Conservation (phyloP, 2,113 vertebrate species). For the Myodes glareolus region DNA sequence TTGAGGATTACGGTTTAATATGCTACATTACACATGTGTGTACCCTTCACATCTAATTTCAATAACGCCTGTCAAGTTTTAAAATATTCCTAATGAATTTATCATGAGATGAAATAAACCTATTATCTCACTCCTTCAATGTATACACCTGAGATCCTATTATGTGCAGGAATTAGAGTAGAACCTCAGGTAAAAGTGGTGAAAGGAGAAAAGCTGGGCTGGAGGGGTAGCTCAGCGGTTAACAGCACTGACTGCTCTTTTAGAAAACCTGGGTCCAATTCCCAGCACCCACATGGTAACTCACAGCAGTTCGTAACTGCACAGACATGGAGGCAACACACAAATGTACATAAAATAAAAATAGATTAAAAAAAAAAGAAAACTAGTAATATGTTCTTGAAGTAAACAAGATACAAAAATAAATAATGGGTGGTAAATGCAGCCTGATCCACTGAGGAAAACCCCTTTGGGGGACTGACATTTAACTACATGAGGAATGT, state of each 20-base stretch:
- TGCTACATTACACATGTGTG: neutral
- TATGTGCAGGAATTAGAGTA: neutral
- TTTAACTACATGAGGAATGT: neutral
- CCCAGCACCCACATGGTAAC: neutral
- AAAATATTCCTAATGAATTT: neutral
- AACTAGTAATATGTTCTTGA: neutral
- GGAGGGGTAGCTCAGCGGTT: neutral
- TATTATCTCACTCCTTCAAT: neutral
- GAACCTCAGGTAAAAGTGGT: neutral
- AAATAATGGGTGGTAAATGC: neutral
- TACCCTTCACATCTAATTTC: neutral
- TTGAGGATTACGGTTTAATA: neutral
- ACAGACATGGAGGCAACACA: neutral
- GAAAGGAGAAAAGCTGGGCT: neutral
- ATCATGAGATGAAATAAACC: neutral
- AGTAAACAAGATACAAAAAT: neutral
- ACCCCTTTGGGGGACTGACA: neutral
- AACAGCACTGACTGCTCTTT: neutral
- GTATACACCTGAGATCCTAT: neutral
- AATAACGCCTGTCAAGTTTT: constrained; percentile 6
- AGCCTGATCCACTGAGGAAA: neutral
- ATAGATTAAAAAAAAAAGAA: neutral
- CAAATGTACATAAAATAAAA: neutral
- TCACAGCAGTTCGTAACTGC: neutral
- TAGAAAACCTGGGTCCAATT: neutral